These are phyloP conservation scores for Cygnus atratus DNA, from an alignment of 2,113 vertebrate species.

Conservation along the genomic window DNA sequence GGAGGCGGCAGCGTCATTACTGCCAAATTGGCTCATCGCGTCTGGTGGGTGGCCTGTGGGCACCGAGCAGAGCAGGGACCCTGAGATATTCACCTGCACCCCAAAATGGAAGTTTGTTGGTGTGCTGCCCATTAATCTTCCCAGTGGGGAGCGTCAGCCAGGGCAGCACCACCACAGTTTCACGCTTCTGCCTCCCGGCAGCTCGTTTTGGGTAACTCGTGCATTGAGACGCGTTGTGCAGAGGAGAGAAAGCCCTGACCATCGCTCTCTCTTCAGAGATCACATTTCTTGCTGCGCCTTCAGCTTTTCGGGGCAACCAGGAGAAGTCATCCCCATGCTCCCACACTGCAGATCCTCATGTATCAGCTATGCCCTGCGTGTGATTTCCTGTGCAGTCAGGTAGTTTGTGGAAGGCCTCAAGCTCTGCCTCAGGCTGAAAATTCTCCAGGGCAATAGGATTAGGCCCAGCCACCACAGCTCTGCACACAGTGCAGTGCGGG, in stretches of 20 bases:
- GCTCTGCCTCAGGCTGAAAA: neutral
- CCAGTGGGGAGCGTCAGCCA: accelerated
- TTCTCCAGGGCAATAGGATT: neutral
- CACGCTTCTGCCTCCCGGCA: neutral
- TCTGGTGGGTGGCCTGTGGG: neutral
- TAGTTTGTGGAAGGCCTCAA: neutral
- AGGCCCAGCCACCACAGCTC: accelerated
- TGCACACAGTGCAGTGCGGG: neutral
- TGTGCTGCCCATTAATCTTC: neutral
- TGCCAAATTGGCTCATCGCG: neutral
- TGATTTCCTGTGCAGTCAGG: neutral
- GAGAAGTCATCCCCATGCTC: neutral
- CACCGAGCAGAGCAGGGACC: neutral
- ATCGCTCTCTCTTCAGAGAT: accelerated
- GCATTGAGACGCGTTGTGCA: accelerated
- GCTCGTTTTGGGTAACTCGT: neutral
- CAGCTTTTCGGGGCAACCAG: neutral
- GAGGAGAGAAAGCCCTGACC: neutral
- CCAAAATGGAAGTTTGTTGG: accelerated
- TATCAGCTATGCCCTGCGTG: neutral
- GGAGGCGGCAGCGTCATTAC: neutral
- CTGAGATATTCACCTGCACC: neutral
- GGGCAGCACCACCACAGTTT: accelerated
- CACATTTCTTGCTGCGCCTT: neutral
- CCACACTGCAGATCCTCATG: accelerated